Percentiles rank a stretch among this genome's conserved stretches.
Evolutionary conservation across 1,140 invertebrate genomes (phyloP).

Genomic region (Bombus superbus): DNA sequence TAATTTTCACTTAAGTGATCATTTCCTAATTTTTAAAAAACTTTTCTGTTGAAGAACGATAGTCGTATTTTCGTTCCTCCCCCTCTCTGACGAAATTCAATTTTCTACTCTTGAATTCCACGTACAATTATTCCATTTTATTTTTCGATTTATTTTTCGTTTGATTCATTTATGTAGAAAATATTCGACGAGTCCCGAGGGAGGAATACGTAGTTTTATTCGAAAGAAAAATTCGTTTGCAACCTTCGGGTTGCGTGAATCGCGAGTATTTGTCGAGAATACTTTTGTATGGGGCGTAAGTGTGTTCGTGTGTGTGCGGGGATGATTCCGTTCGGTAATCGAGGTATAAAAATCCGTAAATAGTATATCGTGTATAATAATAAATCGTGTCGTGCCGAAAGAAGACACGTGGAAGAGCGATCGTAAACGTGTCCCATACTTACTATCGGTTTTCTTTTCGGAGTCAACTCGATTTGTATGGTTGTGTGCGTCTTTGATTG

Average conservation of each 20-base stretch:
- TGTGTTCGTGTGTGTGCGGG: not conserved
- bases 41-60: too few species aligned
- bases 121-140: too few species aligned
- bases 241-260: constrained; percentile 37
- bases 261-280: constrained; percentile 18
- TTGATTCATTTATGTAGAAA: not conserved
- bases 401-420: constrained; percentile 62
- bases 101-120: not conserved
- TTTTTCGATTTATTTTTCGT: not conserved
- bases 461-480: not conserved
- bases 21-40: too few species aligned
- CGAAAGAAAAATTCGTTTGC: not conserved
- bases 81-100: not conserved
- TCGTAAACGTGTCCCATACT: constrained; percentile 50
- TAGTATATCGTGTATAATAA: constrained; percentile 57
- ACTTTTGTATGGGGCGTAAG: constrained; percentile 16
- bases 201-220: not conserved
- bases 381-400: constrained; percentile 53
- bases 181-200: not conserved
- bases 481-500: constrained; percentile 36
- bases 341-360: constrained; percentile 65
- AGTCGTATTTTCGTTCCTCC: not conserved
- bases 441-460: constrained; percentile 3
- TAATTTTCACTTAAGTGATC: not conserved
- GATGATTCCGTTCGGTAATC: constrained; percentile 43